Evolutionary conservation across 2,888 invertebrate genomes (phyloP).

Genomic region (Eilema depressum): DNA sequence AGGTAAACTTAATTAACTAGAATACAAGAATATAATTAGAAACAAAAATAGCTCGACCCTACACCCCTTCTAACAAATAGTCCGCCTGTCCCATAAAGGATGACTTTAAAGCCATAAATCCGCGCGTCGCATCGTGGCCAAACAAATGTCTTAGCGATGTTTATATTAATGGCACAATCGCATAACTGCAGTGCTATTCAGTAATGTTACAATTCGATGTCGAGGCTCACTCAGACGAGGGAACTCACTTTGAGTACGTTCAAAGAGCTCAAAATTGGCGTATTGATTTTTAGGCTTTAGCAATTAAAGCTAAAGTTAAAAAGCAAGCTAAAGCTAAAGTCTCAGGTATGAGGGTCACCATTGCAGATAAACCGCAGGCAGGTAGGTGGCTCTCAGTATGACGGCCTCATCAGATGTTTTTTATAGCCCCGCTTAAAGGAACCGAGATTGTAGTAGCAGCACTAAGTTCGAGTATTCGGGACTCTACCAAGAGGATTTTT

Average conservation of each 20-base stretch:
- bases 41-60: not conserved
- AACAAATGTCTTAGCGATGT: conserved; percentile 1
- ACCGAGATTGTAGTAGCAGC: no score
- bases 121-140: not conserved
- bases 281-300: no score
- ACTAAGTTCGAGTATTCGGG: no score
- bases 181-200: not conserved
- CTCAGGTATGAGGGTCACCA: no score
- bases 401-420: no score
- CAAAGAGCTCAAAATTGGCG: not conserved
- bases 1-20: not conserved
- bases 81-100: not conserved
- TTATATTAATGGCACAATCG: not conserved
- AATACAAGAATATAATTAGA: not conserved
- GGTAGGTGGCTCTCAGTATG: no score
- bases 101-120: not conserved
- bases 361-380: no score
- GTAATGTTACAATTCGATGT: not conserved
- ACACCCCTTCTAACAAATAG: not conserved
- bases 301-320: no score
- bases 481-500: no score
- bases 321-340: no score
- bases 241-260: not conserved
- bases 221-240: not conserved
- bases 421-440: no score